Conservation (phyloP, 2,888 invertebrate genomes). For the Leptinotarsa juncta region DNA sequence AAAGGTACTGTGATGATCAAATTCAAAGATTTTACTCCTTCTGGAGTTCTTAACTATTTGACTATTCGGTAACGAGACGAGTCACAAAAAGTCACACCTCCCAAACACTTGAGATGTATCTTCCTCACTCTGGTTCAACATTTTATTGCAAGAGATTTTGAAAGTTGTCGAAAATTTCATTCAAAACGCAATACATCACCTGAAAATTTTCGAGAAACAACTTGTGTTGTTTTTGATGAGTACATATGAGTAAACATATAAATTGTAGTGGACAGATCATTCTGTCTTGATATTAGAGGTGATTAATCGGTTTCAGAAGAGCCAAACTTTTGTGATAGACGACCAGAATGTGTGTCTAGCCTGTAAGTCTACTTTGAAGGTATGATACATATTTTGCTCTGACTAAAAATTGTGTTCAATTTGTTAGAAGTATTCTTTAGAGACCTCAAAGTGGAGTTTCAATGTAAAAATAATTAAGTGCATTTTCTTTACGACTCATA, state of each 20-base stretch:
- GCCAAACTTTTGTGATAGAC: slow-evolving; percentile 57
- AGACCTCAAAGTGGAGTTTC: slow-evolving; percentile 33
- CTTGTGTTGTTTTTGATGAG: neutral
- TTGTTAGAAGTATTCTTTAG: slow-evolving; percentile 32
- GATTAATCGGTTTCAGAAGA: slow-evolving; percentile 39
- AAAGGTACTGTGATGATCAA: too few relatives aligned
- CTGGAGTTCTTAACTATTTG: too few relatives aligned
- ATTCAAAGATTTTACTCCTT: too few relatives aligned
- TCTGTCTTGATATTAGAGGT: neutral
- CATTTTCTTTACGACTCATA: neutral
- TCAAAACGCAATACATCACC: too few relatives aligned
- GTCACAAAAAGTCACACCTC: too few relatives aligned
- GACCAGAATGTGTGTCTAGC: slow-evolving; percentile 46
- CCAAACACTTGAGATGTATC: too few relatives aligned
- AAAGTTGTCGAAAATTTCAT: too few relatives aligned
- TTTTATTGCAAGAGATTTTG: too few relatives aligned
- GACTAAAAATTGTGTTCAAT: slow-evolving; percentile 44
- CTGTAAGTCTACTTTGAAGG: slow-evolving; percentile 8
- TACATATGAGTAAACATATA: neutral
- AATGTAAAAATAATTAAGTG: neutral
- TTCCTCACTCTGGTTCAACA: too few relatives aligned
- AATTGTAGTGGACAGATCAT: neutral
- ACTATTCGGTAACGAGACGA: too few relatives aligned
- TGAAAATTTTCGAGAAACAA: too few relatives aligned
- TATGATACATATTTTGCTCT: slow-evolving; percentile 22